Conservation (phyloP, 2,113 vertebrate species). For the Apteryx mantelli region DNA sequence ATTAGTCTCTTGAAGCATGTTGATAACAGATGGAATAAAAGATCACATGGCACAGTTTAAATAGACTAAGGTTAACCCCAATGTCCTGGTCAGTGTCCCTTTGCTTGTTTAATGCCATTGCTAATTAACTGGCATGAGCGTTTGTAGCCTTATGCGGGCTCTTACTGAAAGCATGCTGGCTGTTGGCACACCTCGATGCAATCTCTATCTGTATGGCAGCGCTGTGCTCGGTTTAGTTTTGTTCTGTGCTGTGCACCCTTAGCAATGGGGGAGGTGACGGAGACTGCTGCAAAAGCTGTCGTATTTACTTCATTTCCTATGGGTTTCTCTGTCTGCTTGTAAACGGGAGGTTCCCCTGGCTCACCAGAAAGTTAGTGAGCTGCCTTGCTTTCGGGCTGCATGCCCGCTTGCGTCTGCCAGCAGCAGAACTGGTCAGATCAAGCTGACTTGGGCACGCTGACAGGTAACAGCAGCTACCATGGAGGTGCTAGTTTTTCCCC, state of each 20-base stretch:
- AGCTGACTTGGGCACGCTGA: neutral
- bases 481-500: neutral
- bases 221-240: slow-evolving; percentile 3
- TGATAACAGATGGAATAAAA: slow-evolving; percentile 79
- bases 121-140: slow-evolving; percentile 77
- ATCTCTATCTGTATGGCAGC: slow-evolving; percentile 34
- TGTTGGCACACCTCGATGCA: slow-evolving; percentile 18
- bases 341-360: neutral
- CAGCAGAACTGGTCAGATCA: neutral
- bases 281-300: neutral
- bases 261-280: neutral
- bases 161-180: slow-evolving; percentile 70
- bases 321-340: neutral
- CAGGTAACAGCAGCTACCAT: neutral
- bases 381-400: neutral
- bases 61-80: slow-evolving; percentile 74
- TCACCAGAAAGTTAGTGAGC: neutral
- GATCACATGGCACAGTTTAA: slow-evolving; percentile 73
- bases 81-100: slow-evolving; percentile 75
- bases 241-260: slow-evolving; percentile 34
- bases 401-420: neutral
- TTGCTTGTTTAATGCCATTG: slow-evolving; percentile 72
- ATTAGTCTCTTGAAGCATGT: slow-evolving; percentile 75
- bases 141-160: slow-evolving; percentile 60
- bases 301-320: neutral